phyloP scores from a whole-genome alignment of 2,888 invertebrate species.

The Campoplex capitator region DNA sequence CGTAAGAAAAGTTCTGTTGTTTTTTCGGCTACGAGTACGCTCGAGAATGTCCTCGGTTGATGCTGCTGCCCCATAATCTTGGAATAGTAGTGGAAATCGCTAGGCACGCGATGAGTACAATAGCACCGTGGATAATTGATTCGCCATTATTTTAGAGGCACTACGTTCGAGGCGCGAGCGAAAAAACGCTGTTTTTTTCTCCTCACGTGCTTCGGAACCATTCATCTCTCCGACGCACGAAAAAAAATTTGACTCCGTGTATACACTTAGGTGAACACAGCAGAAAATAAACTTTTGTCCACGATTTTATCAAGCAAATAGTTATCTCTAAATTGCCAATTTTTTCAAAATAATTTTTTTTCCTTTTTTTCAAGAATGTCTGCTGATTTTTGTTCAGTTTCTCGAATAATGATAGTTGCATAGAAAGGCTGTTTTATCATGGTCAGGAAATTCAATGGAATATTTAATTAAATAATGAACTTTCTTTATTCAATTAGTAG shows the following conservation, averaged over 20 bases:
- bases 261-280: neutral
- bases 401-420: neutral
- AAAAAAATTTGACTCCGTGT: neutral
- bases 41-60: neutral
- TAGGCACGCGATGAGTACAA: neutral
- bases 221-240: neutral
- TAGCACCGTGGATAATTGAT: conserved; percentile 50
- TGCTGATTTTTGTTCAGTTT: neutral
- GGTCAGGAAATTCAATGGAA: neutral
- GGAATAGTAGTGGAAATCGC: conserved; percentile 14
- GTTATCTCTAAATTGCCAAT: neutral
- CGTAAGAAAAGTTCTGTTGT: neutral
- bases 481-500: conserved; percentile 8
- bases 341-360: neutral
- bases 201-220: conserved; percentile 1
- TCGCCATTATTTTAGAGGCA: conserved; percentile 9
- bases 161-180: neutral
- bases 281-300: neutral
- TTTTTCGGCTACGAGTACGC: neutral
- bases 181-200: neutral
- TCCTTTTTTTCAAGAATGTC: neutral
- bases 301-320: neutral
- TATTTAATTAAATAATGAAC: neutral
- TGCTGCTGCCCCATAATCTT: neutral
- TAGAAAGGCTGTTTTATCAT: neutral